phyloP scores from a whole-genome alignment of 2,797 vertebrate species.

The Pseudotriccus pelzelni region DNA sequence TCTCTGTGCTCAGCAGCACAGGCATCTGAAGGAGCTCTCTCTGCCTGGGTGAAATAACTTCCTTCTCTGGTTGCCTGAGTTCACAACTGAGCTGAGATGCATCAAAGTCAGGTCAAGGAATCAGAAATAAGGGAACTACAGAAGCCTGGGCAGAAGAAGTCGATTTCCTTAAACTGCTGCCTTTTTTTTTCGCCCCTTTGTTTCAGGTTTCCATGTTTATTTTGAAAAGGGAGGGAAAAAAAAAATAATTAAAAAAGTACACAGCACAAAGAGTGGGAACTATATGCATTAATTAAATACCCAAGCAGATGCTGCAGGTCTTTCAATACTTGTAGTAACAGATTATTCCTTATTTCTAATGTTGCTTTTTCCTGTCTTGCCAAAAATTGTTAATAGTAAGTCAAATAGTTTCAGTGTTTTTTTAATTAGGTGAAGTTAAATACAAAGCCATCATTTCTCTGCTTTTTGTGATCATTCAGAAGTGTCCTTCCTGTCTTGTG shows the following conservation, averaged over 20 bases:
- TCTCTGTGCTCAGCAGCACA: neutral
- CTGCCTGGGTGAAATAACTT: constrained; percentile 26
- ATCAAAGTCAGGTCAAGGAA: constrained; percentile 63
- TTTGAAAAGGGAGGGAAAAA: neutral
- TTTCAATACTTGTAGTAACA: neutral
- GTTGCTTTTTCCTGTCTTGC: neutral
- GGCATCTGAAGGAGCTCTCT: neutral
- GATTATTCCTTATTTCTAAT: neutral
- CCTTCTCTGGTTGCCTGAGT: constrained; percentile 31
- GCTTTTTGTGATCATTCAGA: neutral
- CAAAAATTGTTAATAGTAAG: neutral
- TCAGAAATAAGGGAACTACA: constrained; percentile 24
- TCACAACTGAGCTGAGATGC: neutral
- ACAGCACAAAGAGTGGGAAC: neutral
- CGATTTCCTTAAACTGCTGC: neutral
- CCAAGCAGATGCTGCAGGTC: neutral
- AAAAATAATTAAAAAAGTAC: neutral
- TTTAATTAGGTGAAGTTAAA: neutral
- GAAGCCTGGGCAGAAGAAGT: neutral
- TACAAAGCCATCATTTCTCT: neutral
- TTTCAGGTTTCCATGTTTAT: neutral
- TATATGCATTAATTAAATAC: neutral
- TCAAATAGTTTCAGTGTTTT: neutral
- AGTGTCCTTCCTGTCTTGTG: neutral
- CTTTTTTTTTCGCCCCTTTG: fast-evolving